Conservation (phyloP, 2,888 invertebrate genomes). For the Synanthedon tipuliformis region DNA sequence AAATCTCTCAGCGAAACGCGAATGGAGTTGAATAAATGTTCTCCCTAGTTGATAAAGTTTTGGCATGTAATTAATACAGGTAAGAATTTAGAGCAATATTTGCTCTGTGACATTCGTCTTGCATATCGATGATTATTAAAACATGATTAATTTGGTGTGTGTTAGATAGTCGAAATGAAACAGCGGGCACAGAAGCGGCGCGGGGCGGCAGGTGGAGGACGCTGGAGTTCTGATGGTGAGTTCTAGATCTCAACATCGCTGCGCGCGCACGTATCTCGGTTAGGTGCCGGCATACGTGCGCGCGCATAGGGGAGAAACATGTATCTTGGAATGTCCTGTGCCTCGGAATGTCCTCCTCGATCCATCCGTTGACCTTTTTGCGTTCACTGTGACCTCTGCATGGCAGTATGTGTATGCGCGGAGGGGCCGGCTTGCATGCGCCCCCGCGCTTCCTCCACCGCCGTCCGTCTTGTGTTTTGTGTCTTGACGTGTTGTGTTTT, state of each 20-base stretch:
- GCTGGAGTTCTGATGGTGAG: constrained; percentile 42
- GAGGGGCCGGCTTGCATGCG: constrained; percentile 56
- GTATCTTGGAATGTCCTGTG: constrained; percentile 73
- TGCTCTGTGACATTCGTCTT: too few relatives aligned
- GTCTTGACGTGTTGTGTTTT: constrained; percentile 66
- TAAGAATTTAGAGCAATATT: too few relatives aligned
- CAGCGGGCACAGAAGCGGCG: constrained; percentile 10
- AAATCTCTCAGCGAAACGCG: too few relatives aligned
- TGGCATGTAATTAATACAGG: too few relatives aligned
- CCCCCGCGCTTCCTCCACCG: constrained; percentile 33
- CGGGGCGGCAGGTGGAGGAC: not conserved
- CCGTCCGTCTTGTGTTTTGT: constrained; percentile 63
- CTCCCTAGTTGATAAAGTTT: too few relatives aligned
- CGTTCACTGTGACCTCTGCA: constrained; percentile 60
- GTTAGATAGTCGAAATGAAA: constrained; percentile 43
- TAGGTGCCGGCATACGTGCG: constrained; percentile 37
- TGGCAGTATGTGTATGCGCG: constrained; percentile 50
- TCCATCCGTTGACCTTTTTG: constrained; percentile 54
- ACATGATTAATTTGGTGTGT: constrained; percentile 27
- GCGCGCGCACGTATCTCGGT: constrained; percentile 49
- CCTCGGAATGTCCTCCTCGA: constrained; percentile 72
- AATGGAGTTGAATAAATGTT: too few relatives aligned
- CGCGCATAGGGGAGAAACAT: constrained; percentile 69
- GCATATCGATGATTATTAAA: too few relatives aligned
- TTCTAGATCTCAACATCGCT: constrained; percentile 72